Percentiles rank a stretch among this genome's conserved stretches.
Conservation (phyloP, 2,888 invertebrate species). For the Chymomyza procnemis region DNA sequence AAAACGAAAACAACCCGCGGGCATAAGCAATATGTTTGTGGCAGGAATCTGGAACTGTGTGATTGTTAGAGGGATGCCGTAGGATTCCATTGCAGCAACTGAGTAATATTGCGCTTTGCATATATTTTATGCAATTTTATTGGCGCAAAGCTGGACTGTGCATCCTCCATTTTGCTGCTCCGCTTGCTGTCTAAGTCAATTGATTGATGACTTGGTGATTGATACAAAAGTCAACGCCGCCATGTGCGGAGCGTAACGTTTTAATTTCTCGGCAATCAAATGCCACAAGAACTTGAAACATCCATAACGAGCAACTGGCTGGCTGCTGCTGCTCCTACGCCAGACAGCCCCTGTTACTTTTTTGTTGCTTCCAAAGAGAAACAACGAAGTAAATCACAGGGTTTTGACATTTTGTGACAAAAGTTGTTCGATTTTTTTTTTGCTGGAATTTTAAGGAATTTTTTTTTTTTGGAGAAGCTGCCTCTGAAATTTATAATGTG, state of each 20-base stretch:
- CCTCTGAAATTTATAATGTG: conserved; percentile 76
- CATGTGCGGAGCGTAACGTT: conserved; percentile 68
- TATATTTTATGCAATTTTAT: conserved; percentile 70
- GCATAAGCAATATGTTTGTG: conserved; percentile 30
- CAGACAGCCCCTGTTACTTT: conserved; percentile 6
- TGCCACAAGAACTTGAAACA: conserved; percentile 8
- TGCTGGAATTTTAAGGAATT: conserved; percentile 32
- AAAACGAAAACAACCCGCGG: conserved; percentile 32
- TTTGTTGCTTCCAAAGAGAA: conserved; percentile 12
- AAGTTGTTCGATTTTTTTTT: conserved; percentile 35
- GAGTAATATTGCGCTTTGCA: conserved; percentile 60
- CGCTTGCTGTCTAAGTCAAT: conserved; percentile 32
- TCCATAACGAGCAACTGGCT: conserved; percentile 25
- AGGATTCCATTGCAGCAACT: too few species aligned
- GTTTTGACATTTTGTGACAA: conserved; percentile 69
- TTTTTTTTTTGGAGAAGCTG: conserved; percentile 26
- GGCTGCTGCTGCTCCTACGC: conserved; percentile 4
- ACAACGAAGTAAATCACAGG: conserved; percentile 61
- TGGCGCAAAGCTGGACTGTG: conserved; percentile 35
- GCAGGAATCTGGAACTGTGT: neutral
- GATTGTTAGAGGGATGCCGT: too few species aligned
- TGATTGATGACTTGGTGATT: conserved; percentile 54
- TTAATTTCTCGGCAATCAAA: conserved; percentile 71
- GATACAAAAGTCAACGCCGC: conserved; percentile 29
- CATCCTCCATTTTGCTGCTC: neutral